These are phyloP conservation scores for Gobionotothen gibberifrons DNA, from an alignment of 2,797 vertebrate genomes.

Conservation along the genomic window DNA sequence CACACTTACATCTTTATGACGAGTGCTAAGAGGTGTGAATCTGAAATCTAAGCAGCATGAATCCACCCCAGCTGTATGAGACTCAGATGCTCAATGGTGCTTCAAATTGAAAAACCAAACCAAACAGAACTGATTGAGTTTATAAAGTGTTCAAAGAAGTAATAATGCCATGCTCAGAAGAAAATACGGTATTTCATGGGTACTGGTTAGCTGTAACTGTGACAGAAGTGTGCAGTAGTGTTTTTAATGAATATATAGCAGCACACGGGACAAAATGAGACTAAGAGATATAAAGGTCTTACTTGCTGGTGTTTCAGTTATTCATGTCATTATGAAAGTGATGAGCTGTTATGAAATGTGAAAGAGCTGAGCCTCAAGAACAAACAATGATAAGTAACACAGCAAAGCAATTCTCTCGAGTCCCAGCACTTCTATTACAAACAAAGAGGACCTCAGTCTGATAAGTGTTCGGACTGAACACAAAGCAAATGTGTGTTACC, in stretches of 20 bases:
- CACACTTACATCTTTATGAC: constrained; percentile 42
- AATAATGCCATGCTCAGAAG: constrained; percentile 25
- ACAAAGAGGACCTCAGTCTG: not conserved
- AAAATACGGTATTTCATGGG: constrained; percentile 39
- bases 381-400: constrained; percentile 13
- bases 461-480: not conserved
- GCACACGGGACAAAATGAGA: constrained; percentile 4
- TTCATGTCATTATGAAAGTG: constrained; percentile 15
- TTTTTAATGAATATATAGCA: constrained; percentile 19
- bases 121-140: constrained; percentile 37
- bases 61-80: constrained; percentile 8
- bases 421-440: constrained; percentile 2
- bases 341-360: constrained; percentile 3
- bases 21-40: constrained; percentile 74
- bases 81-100: constrained; percentile 52
- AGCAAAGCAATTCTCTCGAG: not conserved
- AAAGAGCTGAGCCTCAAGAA: not conserved
- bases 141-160: constrained; percentile 20
- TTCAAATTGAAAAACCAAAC: constrained; percentile 51
- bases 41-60: constrained; percentile 39
- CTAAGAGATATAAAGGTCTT: not conserved
- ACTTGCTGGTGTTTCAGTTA: not conserved
- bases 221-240: constrained; percentile 2
- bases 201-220: constrained; percentile 23
- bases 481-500: not conserved